Conservation (phyloP, 1,140 invertebrate species). For the Theocolax elegans region DNA sequence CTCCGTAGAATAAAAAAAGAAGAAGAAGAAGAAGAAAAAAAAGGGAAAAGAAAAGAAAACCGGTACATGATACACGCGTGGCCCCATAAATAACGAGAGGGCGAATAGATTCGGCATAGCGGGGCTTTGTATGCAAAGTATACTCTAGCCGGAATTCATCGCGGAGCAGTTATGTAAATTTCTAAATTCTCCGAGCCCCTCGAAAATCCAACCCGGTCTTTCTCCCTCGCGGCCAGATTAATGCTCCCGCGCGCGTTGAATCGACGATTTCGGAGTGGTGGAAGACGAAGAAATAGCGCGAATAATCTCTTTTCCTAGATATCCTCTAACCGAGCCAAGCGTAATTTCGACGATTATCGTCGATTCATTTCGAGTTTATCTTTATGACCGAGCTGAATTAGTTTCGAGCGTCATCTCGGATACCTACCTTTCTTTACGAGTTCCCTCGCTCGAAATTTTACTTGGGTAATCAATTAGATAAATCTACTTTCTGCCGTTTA, state of each 20-base stretch:
- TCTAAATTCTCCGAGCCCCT: conserved; percentile 40
- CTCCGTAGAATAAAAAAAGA: background rate
- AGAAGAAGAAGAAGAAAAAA: too few relatives aligned
- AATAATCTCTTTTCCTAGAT: conserved; percentile 33
- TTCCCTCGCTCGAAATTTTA: too few relatives aligned
- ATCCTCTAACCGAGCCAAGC: background rate
- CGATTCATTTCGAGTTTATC: conserved; percentile 22
- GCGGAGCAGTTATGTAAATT: conserved; percentile 51
- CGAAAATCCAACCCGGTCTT: conserved; percentile 27
- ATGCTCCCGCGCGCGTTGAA: conserved; percentile 32
- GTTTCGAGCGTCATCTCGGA: too few relatives aligned
- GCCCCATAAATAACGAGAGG: conserved; percentile 40
- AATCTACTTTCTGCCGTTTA: too few relatives aligned
- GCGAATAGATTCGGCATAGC: conserved; percentile 30
- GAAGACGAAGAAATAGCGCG: conserved; percentile 24
- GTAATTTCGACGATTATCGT: conserved; percentile 18
- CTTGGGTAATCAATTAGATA: too few relatives aligned
- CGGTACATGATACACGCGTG: background rate
- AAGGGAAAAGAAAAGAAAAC: background rate
- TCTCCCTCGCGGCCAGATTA: conserved; percentile 6
- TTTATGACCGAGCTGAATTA: background rate
- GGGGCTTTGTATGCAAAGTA: conserved; percentile 50
- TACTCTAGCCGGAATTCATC: conserved; percentile 43
- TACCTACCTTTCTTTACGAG: too few relatives aligned
- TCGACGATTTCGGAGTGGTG: conserved; percentile 8